Percentiles rank a stretch among this genome's conserved stretches.
Evolutionary conservation across 2,113 vertebrate genomes (phyloP).

Genomic region (Nerophis lumbriciformis): DNA sequence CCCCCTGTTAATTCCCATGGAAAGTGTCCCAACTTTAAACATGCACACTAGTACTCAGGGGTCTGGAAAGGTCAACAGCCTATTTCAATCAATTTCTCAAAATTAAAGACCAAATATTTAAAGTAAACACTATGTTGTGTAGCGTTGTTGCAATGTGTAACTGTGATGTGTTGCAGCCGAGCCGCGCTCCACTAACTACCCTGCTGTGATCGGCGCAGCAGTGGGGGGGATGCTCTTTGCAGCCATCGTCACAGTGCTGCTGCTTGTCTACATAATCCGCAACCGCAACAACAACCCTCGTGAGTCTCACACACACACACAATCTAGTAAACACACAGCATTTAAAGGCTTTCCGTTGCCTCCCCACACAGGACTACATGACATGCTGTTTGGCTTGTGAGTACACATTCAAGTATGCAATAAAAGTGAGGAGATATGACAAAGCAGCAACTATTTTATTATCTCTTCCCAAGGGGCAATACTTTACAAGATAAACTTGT

Average conservation of each 20-base stretch:
- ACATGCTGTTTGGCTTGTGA: slow-evolving; percentile 79
- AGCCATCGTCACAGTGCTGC: slow-evolving; percentile 62
- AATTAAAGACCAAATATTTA: neutral
- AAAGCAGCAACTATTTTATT: neutral
- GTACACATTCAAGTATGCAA: slow-evolving; percentile 37
- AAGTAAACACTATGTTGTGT: slow-evolving; percentile 5
- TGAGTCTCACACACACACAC: slow-evolving; percentile 61
- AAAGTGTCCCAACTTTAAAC: too few relatives aligned
- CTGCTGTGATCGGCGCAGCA: slow-evolving; percentile 79
- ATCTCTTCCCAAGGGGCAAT: neutral
- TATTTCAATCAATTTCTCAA: neutral
- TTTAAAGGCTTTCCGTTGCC: slow-evolving; percentile 6
- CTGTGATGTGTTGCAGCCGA: slow-evolving; percentile 74
- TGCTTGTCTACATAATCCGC: slow-evolving; percentile 74
- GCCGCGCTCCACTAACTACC: slow-evolving; percentile 72
- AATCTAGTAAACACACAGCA: neutral
- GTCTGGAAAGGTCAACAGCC: too few relatives aligned
- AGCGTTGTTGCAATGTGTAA: slow-evolving; percentile 43
- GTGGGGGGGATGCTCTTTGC: slow-evolving; percentile 79
- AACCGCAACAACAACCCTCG: slow-evolving; percentile 78
- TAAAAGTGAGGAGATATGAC: neutral
- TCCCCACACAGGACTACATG: slow-evolving; percentile 71
- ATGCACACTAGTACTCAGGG: too few relatives aligned
- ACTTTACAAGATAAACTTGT: too few relatives aligned
- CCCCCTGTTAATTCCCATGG: too few relatives aligned